Percentiles rank a stretch among this genome's conserved stretches.
Evolutionary conservation across 2,113 vertebrate genomes (phyloP).

Genomic region (Cygnus atratus): DNA sequence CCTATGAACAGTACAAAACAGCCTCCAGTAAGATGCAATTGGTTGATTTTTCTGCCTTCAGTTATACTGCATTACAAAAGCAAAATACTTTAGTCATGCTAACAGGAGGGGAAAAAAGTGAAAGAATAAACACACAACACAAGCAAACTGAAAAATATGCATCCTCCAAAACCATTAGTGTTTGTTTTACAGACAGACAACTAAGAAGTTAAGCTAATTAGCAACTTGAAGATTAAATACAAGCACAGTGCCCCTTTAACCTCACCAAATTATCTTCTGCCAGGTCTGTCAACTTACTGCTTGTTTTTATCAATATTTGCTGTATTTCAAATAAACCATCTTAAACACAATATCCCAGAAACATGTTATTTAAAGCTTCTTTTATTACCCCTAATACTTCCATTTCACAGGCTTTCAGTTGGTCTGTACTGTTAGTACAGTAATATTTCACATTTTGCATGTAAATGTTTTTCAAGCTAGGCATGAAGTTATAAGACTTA

Average conservation of each 20-base stretch:
- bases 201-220: not conserved
- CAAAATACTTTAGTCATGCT: not conserved
- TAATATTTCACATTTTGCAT: not conserved
- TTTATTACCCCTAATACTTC: not conserved
- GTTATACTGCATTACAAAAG: not conserved
- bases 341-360: not conserved
- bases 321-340: not conserved
- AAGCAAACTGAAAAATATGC: not conserved
- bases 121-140: not conserved
- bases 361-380: not conserved
- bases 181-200: not conserved
- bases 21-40: not conserved
- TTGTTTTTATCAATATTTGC: not conserved
- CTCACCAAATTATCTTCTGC: not conserved
- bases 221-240: not conserved
- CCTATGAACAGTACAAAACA: not conserved
- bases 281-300: not conserved
- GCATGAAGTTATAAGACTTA: not conserved
- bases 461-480: not conserved
- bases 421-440: not conserved
- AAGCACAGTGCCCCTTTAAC: not conserved
- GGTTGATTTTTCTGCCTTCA: not conserved
- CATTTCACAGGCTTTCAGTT: not conserved
- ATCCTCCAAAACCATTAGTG: not conserved
- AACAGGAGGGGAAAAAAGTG: not conserved